Percentiles rank a stretch among this genome's conserved stretches.
These are phyloP conservation scores for Aspidoscelis tigris DNA, from an alignment of 2,113 vertebrate genomes.

Conservation along the genomic window DNA sequence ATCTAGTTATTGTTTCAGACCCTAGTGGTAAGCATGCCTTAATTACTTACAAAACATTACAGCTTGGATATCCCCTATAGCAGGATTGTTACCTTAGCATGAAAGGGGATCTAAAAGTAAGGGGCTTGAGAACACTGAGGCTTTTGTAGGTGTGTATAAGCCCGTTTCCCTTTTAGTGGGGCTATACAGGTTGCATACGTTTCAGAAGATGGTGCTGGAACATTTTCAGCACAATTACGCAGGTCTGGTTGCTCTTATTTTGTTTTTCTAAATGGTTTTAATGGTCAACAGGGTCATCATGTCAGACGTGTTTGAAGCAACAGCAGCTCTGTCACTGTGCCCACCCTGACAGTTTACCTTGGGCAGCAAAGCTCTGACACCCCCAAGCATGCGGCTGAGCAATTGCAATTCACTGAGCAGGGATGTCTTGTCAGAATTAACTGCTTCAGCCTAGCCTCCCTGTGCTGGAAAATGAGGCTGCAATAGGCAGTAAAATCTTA, in stretches of 20 bases:
- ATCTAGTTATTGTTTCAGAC: constrained; percentile 40
- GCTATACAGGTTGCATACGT: background rate
- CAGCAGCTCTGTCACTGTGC: constrained; percentile 43
- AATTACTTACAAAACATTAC: constrained; percentile 36
- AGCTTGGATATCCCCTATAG: constrained; percentile 61
- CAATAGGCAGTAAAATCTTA: constrained; percentile 34
- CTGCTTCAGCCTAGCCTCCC: constrained; percentile 15
- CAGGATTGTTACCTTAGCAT: constrained; percentile 52
- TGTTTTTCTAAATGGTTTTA: constrained; percentile 43
- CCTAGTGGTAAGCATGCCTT: constrained; percentile 66
- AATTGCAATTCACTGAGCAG: constrained; percentile 38
- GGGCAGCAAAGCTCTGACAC: constrained; percentile 16
- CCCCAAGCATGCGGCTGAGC: constrained; percentile 47
- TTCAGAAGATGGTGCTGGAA: background rate
- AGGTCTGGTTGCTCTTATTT: constrained; percentile 52
- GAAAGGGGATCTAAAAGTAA: constrained; percentile 54
- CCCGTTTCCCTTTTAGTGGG: background rate
- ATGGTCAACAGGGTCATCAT: constrained; percentile 58
- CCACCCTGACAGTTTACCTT: constrained; percentile 23
- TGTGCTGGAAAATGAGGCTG: constrained; percentile 43
- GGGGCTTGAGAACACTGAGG: constrained; percentile 33
- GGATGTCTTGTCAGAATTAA: constrained; percentile 25
- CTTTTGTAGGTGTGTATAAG: background rate
- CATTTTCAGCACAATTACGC: constrained; percentile 27
- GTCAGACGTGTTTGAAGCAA: constrained; percentile 46